These are phyloP conservation scores for Volucella inanis DNA, from an alignment of 2,888 invertebrate species.

Conservation along the genomic window DNA sequence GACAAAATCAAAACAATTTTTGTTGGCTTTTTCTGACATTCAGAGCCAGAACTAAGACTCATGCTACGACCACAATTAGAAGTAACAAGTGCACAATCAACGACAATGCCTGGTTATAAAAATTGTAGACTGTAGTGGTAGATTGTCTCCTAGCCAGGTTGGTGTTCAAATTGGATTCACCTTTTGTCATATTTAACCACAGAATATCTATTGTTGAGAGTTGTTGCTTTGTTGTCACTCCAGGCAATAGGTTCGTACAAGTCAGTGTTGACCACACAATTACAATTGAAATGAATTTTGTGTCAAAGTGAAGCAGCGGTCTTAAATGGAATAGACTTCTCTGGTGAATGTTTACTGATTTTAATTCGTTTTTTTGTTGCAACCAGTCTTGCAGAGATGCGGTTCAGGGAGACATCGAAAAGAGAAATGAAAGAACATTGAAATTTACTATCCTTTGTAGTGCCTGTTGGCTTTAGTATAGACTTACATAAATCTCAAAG, in stretches of 20 bases:
- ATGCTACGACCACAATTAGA: background rate
- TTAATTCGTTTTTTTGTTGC: slow-evolving; percentile 36
- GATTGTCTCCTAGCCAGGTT: slow-evolving; percentile 29
- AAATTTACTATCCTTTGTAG: background rate
- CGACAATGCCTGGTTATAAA: background rate
- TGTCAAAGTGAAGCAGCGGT: background rate
- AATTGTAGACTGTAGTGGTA: slow-evolving; percentile 4
- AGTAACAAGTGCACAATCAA: background rate
- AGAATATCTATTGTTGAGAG: slow-evolving; percentile 16
- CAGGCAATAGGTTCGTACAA: slow-evolving; percentile 7
- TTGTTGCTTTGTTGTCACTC: slow-evolving; percentile 33
- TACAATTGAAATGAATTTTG: slow-evolving; percentile 25
- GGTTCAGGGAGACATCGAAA: background rate
- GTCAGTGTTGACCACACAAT: slow-evolving; percentile 36
- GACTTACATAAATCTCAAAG: too few species aligned
- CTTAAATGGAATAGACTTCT: background rate
- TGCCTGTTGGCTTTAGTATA: background rate
- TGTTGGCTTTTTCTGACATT: too few species aligned
- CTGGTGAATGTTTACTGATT: slow-evolving; percentile 11
- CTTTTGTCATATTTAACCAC: slow-evolving; percentile 16
- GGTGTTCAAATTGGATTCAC: slow-evolving; percentile 14
- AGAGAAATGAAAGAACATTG: slow-evolving; percentile 1
- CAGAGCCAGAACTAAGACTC: background rate
- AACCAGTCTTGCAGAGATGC: background rate
- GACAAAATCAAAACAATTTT: too few species aligned